Percentiles rank a stretch among this genome's conserved stretches.
These are phyloP conservation scores for Syrrhaptes paradoxus DNA, from an alignment of 2,113 vertebrate species.

Conservation along the genomic window DNA sequence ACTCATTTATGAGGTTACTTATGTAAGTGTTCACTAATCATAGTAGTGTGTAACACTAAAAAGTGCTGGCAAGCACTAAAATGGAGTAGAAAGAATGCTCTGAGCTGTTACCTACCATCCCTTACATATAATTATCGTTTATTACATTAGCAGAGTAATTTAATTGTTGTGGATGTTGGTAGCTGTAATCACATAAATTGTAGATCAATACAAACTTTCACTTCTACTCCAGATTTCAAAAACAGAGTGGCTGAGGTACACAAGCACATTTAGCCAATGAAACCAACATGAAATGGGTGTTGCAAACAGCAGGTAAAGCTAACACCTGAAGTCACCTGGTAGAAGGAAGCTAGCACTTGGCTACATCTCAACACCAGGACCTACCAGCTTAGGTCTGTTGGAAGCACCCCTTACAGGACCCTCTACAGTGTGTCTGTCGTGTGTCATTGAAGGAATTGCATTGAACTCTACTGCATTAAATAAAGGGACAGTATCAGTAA, in stretches of 20 bases:
- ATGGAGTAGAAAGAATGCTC: background rate
- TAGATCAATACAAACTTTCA: background rate
- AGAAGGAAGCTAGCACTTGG: background rate
- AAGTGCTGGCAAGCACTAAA: background rate
- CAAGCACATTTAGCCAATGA: background rate
- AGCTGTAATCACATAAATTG: background rate
- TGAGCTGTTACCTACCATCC: background rate
- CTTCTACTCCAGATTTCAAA: background rate
- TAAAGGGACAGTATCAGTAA: background rate
- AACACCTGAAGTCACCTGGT: background rate
- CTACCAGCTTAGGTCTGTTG: background rate
- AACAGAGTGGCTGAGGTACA: background rate
- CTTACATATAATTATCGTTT: background rate
- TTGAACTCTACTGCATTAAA: background rate
- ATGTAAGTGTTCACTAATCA: background rate
- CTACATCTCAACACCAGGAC: background rate
- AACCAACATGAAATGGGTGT: background rate
- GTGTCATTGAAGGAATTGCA: background rate
- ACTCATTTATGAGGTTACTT: background rate
- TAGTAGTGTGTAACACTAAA: background rate
- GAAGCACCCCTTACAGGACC: background rate
- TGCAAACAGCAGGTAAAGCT: background rate
- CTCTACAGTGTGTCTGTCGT: accelerated
- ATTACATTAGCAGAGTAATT: background rate
- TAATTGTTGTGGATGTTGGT: background rate